Evolutionary conservation across 2,888 invertebrate species (phyloP).

Genomic region (Phrixothrix hirtus): DNA sequence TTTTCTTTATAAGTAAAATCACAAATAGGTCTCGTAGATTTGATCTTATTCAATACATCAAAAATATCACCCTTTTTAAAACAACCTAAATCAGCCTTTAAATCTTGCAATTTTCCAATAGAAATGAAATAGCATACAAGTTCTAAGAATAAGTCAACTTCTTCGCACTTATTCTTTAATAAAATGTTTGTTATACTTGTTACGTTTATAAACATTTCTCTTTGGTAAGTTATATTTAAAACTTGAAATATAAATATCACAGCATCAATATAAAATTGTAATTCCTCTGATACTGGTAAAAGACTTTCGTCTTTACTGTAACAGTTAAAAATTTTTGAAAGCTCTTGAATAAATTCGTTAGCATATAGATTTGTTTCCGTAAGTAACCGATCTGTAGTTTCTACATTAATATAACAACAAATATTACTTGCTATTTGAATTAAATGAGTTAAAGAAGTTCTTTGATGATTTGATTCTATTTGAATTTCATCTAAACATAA

Average conservation of each 20-base stretch:
- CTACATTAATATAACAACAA: slow-evolving; percentile 32
- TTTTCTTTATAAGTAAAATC: slow-evolving; percentile 27
- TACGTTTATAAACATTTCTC: slow-evolving; percentile 36
- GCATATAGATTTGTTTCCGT: slow-evolving; percentile 24
- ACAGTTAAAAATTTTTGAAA: slow-evolving; percentile 38
- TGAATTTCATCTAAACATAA: slow-evolving; percentile 34
- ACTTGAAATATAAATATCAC: slow-evolving; percentile 40
- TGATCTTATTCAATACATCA: slow-evolving; percentile 15
- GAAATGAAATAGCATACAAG: slow-evolving; percentile 43
- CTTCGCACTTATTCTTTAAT: slow-evolving; percentile 34
- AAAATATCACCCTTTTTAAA: slow-evolving; percentile 16
- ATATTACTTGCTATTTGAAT: slow-evolving; percentile 44
- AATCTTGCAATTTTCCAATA: slow-evolving; percentile 28
- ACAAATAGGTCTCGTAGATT: slow-evolving; percentile 17
- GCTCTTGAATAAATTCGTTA: slow-evolving; percentile 33
- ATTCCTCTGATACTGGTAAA: slow-evolving; percentile 41
- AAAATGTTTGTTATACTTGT: slow-evolving; percentile 38
- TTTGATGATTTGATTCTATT: slow-evolving; percentile 38
- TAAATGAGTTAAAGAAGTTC: slow-evolving; percentile 35
- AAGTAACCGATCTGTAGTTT: slow-evolving; percentile 10
- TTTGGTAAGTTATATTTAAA: slow-evolving; percentile 36
- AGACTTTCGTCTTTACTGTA: slow-evolving; percentile 41
- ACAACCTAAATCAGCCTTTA: slow-evolving; percentile 35
- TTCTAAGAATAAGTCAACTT: slow-evolving; percentile 36
- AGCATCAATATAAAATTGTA: slow-evolving; percentile 42